Evolutionary conservation across 1,140 invertebrate species (phyloP).

Genomic region (Atta texana): DNA sequence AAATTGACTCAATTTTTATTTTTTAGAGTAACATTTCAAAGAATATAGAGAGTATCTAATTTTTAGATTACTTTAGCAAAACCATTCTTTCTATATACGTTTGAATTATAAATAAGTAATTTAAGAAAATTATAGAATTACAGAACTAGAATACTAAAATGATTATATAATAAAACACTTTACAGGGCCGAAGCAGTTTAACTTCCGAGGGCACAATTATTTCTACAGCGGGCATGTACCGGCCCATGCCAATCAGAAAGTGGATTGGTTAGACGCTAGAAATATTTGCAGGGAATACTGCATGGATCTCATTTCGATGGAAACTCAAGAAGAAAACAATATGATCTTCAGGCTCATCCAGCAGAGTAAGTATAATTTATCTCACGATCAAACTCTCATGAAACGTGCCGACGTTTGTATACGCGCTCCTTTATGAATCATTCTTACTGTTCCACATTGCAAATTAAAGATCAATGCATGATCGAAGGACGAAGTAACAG

Average conservation of each 20-base stretch:
- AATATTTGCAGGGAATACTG: constrained; percentile 96
- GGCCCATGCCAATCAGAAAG: constrained; percentile 91
- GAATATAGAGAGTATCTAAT: too few species aligned
- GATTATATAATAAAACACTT: constrained; percentile 53
- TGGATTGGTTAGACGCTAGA: constrained; percentile 96
- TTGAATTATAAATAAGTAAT: background rate
- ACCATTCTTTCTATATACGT: too few species aligned
- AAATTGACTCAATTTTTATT: too few species aligned
- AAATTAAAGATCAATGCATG: constrained; percentile 34
- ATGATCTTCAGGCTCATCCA: constrained; percentile 94
- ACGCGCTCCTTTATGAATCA: constrained; percentile 33
- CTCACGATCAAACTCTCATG: background rate
- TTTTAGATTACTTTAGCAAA: too few species aligned
- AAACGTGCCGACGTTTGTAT: background rate
- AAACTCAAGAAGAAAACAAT: constrained; percentile 96
- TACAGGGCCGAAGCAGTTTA: constrained; percentile 95
- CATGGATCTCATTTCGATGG: constrained; percentile 96
- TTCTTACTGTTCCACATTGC: constrained; percentile 23
- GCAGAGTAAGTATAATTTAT: constrained; percentile 89
- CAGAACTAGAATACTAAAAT: background rate
- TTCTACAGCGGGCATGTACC: constrained; percentile 95
- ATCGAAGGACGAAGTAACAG: constrained; percentile 2
- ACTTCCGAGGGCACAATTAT: constrained; percentile 94
- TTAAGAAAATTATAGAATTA: background rate
- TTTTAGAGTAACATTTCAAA: too few species aligned